phyloP scores from a whole-genome alignment of 2,113 vertebrate genomes.

The Lamprotornis superbus region DNA sequence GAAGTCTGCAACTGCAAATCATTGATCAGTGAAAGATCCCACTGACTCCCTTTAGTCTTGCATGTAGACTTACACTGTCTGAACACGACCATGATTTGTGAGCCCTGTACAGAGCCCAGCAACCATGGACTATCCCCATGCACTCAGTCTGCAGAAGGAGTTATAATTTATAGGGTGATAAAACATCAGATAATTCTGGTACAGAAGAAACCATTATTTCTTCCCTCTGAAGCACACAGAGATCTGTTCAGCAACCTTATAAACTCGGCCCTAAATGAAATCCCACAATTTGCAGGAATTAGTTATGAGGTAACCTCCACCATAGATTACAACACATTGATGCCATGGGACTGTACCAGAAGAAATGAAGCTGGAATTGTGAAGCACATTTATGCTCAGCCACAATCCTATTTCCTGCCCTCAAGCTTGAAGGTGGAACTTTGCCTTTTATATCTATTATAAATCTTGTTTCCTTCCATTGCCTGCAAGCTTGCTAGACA shows the following conservation, averaged over 20 bases:
- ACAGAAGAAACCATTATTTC: neutral
- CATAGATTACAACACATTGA: neutral
- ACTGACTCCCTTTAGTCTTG: neutral
- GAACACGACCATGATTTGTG: neutral
- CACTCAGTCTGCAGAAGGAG: neutral
- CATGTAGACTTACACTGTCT: neutral
- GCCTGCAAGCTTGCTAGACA: neutral
- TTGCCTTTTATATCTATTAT: constrained; percentile 45
- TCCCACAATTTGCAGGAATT: neutral
- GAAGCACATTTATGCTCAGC: neutral
- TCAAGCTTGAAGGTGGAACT: constrained; percentile 32
- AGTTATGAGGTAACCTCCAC: neutral
- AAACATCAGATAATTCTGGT: neutral
- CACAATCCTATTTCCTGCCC: constrained; percentile 34
- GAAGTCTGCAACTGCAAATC: neutral
- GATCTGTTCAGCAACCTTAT: neutral
- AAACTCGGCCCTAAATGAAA: neutral
- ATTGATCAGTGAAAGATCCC: neutral
- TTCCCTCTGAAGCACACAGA: neutral
- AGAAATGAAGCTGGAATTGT: neutral
- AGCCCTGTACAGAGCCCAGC: neutral
- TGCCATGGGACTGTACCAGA: neutral
- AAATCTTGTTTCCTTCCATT: constrained; percentile 32
- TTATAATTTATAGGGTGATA: neutral
- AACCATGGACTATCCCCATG: neutral